These are phyloP conservation scores for Geothlypis trichas DNA, from an alignment of 2,113 vertebrate species.

Conservation along the genomic window DNA sequence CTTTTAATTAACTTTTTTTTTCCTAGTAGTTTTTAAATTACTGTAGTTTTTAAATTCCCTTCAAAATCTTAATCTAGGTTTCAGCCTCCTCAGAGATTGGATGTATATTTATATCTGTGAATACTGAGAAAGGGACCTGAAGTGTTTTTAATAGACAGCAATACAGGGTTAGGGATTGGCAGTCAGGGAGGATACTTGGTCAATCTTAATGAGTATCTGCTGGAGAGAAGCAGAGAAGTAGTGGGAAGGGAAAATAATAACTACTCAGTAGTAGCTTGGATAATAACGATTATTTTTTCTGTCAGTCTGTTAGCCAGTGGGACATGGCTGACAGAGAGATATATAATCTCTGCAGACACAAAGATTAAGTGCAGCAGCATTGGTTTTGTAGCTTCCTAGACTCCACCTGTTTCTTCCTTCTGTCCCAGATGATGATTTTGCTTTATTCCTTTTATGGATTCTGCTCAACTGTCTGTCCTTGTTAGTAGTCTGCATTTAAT, in stretches of 20 bases:
- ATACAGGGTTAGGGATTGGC: not conserved
- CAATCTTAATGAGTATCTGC: not conserved
- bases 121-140: not conserved
- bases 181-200: not conserved
- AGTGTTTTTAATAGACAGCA: not conserved
- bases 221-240: not conserved
- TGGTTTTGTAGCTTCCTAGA: not conserved
- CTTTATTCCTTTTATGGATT: not conserved
- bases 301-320: not conserved
- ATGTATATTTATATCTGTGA: fast-evolving
- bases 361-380: not conserved
- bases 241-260: not conserved
- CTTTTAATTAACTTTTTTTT: not conserved
- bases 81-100: not conserved
- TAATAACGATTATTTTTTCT: not conserved
- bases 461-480: not conserved
- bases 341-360: not conserved
- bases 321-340: not conserved
- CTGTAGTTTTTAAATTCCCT: not conserved
- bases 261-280: not conserved
- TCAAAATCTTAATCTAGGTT: not conserved
- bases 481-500: not conserved
- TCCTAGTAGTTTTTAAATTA: not conserved
- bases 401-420: not conserved
- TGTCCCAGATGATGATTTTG: not conserved